Percentiles rank a stretch among this genome's conserved stretches.
Evolutionary conservation across 2,113 vertebrate genomes (phyloP).

Genomic region (Chaenogobius annularis): DNA sequence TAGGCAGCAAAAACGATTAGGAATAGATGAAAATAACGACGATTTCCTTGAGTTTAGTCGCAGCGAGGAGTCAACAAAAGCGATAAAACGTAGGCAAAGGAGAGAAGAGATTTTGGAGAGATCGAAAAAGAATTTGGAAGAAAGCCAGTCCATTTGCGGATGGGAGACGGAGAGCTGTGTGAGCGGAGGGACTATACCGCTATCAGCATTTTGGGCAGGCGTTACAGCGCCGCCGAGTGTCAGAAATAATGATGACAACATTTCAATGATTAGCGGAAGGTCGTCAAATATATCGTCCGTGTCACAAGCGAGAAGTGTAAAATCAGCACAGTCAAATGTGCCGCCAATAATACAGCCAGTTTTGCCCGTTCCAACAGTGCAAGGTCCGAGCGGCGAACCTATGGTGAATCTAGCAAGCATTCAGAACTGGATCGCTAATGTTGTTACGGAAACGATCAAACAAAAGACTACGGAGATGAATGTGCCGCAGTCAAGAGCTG

Average conservation of each 20-base stretch:
- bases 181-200: constrained; percentile 82
- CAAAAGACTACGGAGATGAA: constrained; percentile 90
- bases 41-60: constrained; percentile 85
- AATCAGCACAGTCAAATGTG: constrained; percentile 36
- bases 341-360: constrained; percentile 37
- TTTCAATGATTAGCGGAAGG: constrained; percentile 82
- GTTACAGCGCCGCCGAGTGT: constrained; percentile 51
- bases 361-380: constrained; percentile 72
- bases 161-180: constrained; percentile 84
- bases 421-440: constrained; percentile 93
- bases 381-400: constrained; percentile 80
- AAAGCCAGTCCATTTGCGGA: constrained; percentile 88
- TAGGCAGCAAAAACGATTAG: constrained; percentile 85
- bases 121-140: constrained; percentile 85
- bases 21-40: constrained; percentile 80
- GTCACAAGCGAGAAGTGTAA: constrained; percentile 71
- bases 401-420: constrained; percentile 88
- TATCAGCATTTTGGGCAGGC: constrained; percentile 84
- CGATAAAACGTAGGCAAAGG: constrained; percentile 83
- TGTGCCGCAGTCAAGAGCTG: constrained; percentile 69
- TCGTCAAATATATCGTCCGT: constrained; percentile 74
- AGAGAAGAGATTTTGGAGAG: constrained; percentile 89
- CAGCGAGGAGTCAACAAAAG: constrained; percentile 76
- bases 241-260: constrained; percentile 75
- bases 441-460: constrained; percentile 90